phyloP scores from a whole-genome alignment of 23 tunicate genomes.

The Halocynthia aurantium region DNA sequence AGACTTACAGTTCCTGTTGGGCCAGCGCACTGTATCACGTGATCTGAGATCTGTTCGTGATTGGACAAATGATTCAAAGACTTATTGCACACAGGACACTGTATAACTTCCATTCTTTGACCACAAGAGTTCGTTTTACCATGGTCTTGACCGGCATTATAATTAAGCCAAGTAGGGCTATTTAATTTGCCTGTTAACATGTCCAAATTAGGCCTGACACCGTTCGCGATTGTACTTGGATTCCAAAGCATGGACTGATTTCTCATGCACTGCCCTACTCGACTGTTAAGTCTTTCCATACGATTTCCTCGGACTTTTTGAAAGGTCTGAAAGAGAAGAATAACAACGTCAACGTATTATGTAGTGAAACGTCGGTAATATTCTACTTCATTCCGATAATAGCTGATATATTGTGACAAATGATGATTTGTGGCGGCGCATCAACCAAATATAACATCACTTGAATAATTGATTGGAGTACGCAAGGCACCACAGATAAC shows the following conservation, averaged over 20 bases:
- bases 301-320: slow-evolving; percentile 84
- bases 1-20: neutral
- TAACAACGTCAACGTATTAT: neutral
- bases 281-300: slow-evolving; percentile 51
- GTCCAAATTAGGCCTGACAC: slow-evolving; percentile 9
- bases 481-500: too few relatives aligned
- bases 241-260: slow-evolving; percentile 1
- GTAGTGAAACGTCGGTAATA: too few relatives aligned
- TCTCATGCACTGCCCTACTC: slow-evolving; percentile 49
- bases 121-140: neutral
- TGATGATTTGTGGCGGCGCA: too few relatives aligned
- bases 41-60: slow-evolving; percentile 12
- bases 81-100: slow-evolving; percentile 8
- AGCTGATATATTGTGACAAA: too few relatives aligned
- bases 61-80: slow-evolving; percentile 16
- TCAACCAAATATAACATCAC: too few relatives aligned
- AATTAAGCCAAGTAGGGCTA: neutral
- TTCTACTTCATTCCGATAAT: too few relatives aligned
- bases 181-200: neutral
- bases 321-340: slow-evolving; percentile 37
- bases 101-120: slow-evolving; percentile 8
- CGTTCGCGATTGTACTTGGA: neutral
- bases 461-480: too few relatives aligned
- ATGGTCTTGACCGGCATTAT: neutral
- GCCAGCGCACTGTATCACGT: slow-evolving; percentile 19